A percentile compares a stretch with the other conserved stretches of the same genome.
phyloP scores from a whole-genome alignment of 92 coral and sea anemone species.

The Umimayanthus kanabou region DNA sequence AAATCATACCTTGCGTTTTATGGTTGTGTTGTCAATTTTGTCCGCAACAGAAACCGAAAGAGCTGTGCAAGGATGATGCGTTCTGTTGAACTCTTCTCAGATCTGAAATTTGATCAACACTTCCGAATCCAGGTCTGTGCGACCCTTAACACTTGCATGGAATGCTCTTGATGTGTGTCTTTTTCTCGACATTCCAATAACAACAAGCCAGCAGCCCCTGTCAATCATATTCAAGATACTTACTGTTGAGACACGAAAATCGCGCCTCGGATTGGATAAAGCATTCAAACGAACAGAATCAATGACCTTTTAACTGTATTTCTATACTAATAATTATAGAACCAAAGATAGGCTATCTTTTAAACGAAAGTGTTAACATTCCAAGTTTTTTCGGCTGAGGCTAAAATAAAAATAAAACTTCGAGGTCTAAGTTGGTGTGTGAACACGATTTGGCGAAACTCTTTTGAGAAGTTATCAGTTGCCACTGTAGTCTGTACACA shows the following conservation, averaged over 20 bases:
- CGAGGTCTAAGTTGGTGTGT: background rate
- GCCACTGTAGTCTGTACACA: background rate
- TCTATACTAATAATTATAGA: slow-evolving; percentile 2
- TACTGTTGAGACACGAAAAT: slow-evolving; percentile 4
- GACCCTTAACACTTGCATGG: slow-evolving; percentile 9
- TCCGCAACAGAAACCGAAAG: background rate
- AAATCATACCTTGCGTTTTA: slow-evolving; percentile 2
- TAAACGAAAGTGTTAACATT: background rate
- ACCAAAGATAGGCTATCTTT: background rate
- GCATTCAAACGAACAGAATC: slow-evolving; percentile 19
- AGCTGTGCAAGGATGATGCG: background rate
- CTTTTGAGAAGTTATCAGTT: background rate
- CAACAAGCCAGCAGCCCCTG: slow-evolving; percentile 9
- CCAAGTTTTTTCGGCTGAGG: background rate
- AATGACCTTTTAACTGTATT: slow-evolving; percentile 31
- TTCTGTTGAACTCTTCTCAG: background rate
- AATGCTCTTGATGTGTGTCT: slow-evolving; percentile 7
- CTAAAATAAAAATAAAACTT: background rate
- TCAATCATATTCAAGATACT: slow-evolving; percentile 36
- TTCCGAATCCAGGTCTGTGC: background rate
- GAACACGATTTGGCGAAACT: background rate
- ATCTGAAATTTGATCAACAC: background rate
- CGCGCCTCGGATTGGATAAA: slow-evolving; percentile 29
- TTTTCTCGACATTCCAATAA: slow-evolving; percentile 14
- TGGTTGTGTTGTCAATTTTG: background rate